phyloP scores from a whole-genome alignment of 2,797 vertebrate genomes.

The Melanotaenia parkinsoni region DNA sequence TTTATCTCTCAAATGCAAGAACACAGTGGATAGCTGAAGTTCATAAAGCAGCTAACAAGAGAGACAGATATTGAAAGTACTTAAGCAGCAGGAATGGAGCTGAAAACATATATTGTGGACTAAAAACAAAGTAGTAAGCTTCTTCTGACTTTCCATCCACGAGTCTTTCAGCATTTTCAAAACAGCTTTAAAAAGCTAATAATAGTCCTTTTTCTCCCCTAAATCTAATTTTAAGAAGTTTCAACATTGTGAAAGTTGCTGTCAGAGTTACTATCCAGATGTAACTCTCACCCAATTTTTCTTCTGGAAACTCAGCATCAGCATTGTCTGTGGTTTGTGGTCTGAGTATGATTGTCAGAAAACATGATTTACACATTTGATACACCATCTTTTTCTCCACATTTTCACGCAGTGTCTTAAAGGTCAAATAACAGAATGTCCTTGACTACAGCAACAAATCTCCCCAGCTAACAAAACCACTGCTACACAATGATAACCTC shows the following conservation, averaged over 20 bases:
- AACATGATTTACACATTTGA: neutral
- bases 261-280: constrained; percentile 3
- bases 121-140: neutral
- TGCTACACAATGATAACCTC: constrained; percentile 9
- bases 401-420: constrained; percentile 15
- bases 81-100: neutral
- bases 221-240: neutral
- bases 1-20: neutral
- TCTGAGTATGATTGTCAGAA: neutral
- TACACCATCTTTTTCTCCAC: neutral
- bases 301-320: neutral
- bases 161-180: neutral
- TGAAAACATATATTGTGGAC: neutral
- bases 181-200: neutral
- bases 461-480: constrained; percentile 5
- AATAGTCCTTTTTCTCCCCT: neutral
- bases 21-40: neutral
- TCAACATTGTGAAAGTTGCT: neutral
- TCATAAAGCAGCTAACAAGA: neutral
- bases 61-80: too few species aligned
- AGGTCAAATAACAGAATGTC: constrained; percentile 12
- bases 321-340: constrained; percentile 1
- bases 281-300: neutral
- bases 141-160: neutral
- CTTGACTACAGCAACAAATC: constrained; percentile 18